Base-by-base conservation (phyloP, 1,140 invertebrate species). In the Brachionus angularis region DNA sequence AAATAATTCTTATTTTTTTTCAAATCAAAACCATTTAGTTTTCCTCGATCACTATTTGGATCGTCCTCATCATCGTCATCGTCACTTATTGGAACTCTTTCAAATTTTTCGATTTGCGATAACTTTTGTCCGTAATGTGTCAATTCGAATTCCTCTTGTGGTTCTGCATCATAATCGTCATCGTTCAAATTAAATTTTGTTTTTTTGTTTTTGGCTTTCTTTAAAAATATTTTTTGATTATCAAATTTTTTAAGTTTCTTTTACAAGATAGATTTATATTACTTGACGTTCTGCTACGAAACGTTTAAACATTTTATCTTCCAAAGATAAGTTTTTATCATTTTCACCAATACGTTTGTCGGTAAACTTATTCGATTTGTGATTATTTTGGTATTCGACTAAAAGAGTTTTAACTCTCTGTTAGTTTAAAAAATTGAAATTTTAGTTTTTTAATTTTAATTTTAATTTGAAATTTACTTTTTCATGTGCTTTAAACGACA, bases 51-150 rank as follows among this genome's bases (percentile, higher is more conserved):
- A 4, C 73, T 79, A 73, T 86, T 85, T 12, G 53, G 53, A 58
- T 58, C 53, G 55, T 85, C 86, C 70, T 88, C 88, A 61, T 85
- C 84, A 14, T 87, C 86, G 62, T 91, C 90, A 74, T 92, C 88
- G 72, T 84, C 89, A 73, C 87, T 90, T 23, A 84, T 83, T 1
- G 87, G 86, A 77, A 92, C 88, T 29, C 78, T 76, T 76, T 94
- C 90, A 84, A 91, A 94, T 75, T 90, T 89, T 79, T 96, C 91
- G 74, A 95, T 89, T 75, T 93, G 89, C 75, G 88, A 88, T 7
- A 96, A 78, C 5, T 89, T 88, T 81, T 92, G 89, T 1, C 93
- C 93, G 79, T 86, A 87, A 73, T 80, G 79, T 12, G 79, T 80
- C 16, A 81, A 69, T 23, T 79, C 77, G 25, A 39, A 33, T 39